Conservation (phyloP, 2,888 invertebrate species). For the Criorhina ranunculi region DNA sequence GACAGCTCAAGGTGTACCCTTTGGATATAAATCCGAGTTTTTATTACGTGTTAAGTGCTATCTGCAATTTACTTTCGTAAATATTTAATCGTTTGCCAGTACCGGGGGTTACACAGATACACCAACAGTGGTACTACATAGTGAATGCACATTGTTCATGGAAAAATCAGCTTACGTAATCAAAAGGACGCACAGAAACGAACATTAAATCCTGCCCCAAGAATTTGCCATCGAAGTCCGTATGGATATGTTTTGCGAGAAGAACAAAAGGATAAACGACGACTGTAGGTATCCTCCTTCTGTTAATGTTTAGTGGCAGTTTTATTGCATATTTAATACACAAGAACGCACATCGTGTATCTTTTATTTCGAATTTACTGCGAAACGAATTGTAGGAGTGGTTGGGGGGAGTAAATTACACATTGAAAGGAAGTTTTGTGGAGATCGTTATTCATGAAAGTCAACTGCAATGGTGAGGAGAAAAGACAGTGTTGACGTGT, state of each 20-base stretch:
- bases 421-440: slow-evolving; percentile 18
- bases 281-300: slow-evolving; percentile 44
- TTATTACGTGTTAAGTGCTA: slow-evolving; percentile 77
- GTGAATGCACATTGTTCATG: slow-evolving; percentile 26
- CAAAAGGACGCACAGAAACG: slow-evolving; percentile 17
- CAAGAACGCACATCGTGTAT: slow-evolving; percentile 41
- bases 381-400: background rate
- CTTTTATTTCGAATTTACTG: slow-evolving; percentile 55
- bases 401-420: background rate
- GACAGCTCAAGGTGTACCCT: slow-evolving; percentile 67
- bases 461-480: slow-evolving; percentile 25
- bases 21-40: slow-evolving; percentile 71
- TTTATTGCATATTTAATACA: slow-evolving; percentile 70
- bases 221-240: slow-evolving; percentile 14
- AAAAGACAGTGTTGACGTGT: too few relatives aligned
- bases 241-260: slow-evolving; percentile 1
- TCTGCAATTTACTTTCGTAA: slow-evolving; percentile 75
- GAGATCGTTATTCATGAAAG: slow-evolving; percentile 43
- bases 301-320: slow-evolving; percentile 66
- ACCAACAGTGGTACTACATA: slow-evolving; percentile 9
- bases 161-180: slow-evolving; percentile 50
- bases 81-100: slow-evolving; percentile 68
- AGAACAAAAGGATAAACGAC: slow-evolving; percentile 25
- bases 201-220: slow-evolving; percentile 56
- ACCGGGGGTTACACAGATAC: background rate